Evolutionary conservation across 2,113 vertebrate genomes (phyloP).

Genomic region (Lonchura striata): DNA sequence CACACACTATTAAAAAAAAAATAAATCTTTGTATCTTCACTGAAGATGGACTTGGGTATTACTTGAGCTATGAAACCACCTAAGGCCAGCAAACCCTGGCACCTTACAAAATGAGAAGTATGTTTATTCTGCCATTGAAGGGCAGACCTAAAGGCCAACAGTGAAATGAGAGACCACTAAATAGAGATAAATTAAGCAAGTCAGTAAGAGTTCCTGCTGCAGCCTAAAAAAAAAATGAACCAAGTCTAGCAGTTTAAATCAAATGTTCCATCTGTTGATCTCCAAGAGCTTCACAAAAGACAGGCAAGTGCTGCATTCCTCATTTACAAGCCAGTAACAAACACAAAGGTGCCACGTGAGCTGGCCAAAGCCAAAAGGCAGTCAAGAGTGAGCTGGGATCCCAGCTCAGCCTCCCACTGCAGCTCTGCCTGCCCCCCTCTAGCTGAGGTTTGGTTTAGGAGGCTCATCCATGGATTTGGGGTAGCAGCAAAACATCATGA

Average conservation of each 20-base stretch:
- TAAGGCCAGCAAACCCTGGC: neutral
- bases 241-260: neutral
- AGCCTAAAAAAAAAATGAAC: neutral
- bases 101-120: neutral
- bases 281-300: slow-evolving; percentile 1
- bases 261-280: slow-evolving; percentile 1
- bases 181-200: neutral
- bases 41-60: neutral
- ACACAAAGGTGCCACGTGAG: neutral
- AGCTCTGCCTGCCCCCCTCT: neutral
- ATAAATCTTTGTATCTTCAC: neutral
- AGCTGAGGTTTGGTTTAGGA: neutral
- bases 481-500: neutral
- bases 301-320: neutral
- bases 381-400: neutral
- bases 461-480: neutral
- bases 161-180: neutral
- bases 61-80: neutral
- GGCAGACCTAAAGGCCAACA: neutral
- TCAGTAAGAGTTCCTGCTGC: neutral
- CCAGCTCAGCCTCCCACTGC: neutral
- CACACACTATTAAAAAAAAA: neutral
- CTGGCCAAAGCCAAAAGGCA: neutral
- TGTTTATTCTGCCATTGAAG: neutral
- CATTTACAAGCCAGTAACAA: neutral